A percentile compares a stretch with the other conserved stretches of the same genome.
These are phyloP conservation scores for Acleris holmiana DNA, from an alignment of 2,888 invertebrate genomes.

Conservation along the genomic window DNA sequence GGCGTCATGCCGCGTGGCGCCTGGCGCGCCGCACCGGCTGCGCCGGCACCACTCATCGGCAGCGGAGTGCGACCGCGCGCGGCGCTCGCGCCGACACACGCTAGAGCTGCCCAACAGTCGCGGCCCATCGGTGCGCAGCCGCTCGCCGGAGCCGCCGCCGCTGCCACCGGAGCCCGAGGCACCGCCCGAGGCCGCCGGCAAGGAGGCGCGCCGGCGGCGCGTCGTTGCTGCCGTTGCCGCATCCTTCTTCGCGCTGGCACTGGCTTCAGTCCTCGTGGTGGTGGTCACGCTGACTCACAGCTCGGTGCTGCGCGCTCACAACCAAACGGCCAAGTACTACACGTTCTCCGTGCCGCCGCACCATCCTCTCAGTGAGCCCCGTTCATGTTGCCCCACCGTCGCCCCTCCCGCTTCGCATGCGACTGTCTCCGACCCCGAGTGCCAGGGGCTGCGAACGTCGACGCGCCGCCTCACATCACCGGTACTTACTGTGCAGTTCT, in stretches of 20 bases:
- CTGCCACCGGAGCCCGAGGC: constrained; percentile 69
- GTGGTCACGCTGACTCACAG: constrained; percentile 91
- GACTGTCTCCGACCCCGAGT: constrained; percentile 83
- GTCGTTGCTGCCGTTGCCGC: constrained; percentile 89
- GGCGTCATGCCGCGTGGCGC: constrained; percentile 75
- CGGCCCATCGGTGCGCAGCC: constrained; percentile 76
- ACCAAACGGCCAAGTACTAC: constrained; percentile 87
- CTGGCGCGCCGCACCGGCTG: constrained; percentile 76
- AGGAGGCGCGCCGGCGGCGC: constrained; percentile 87
- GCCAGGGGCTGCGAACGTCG: constrained; percentile 83
- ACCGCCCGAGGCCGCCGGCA: constrained; percentile 83
- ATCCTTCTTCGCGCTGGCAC: constrained; percentile 89
- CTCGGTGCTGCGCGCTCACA: constrained; percentile 86
- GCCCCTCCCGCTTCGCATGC: constrained; percentile 84
- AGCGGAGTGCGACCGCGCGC: constrained; percentile 78
- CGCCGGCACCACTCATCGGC: constrained; percentile 80
- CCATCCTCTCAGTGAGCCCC: constrained; percentile 85
- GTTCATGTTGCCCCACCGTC: constrained; percentile 85
- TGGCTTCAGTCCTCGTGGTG: constrained; percentile 90
- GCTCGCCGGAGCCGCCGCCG: constrained; percentile 73
- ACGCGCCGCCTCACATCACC: constrained; percentile 64
- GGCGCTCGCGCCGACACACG: constrained; percentile 75
- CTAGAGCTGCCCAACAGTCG: constrained; percentile 75
- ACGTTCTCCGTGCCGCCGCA: constrained; percentile 86
- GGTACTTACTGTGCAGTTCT: constrained; percentile 71